A percentile compares a stretch with the other conserved stretches of the same genome.
Conservation (phyloP, 2,888 invertebrate genomes). For the Dasypolia templi region DNA sequence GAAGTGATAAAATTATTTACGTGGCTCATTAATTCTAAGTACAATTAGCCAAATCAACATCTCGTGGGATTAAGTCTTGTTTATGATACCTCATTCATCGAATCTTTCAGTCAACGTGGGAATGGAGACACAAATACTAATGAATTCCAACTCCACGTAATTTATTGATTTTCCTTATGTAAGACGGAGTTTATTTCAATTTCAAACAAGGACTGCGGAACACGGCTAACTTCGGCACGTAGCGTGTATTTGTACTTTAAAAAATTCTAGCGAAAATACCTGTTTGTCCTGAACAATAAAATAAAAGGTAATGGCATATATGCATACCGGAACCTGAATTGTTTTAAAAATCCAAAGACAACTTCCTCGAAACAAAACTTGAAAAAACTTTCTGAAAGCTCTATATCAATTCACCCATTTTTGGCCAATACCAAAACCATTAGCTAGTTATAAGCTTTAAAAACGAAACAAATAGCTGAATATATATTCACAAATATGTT, state of each 20-base stretch:
- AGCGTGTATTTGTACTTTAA: constrained; percentile 26
- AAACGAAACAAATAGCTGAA: constrained; percentile 1
- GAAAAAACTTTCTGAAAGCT: constrained; percentile 22
- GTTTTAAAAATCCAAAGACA: constrained; percentile 17
- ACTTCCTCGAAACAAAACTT: constrained; percentile 16
- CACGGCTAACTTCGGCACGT: constrained; percentile 39
- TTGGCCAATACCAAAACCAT: no score
- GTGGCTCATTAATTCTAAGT: constrained; percentile 22
- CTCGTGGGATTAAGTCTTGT: constrained; percentile 47
- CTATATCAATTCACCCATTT: constrained; percentile 3
- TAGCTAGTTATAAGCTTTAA: constrained; percentile 1
- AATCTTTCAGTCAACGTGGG: constrained; percentile 49
- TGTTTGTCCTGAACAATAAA: constrained; percentile 45
- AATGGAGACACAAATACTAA: constrained; percentile 49
- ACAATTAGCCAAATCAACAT: constrained; percentile 49
- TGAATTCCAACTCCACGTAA: constrained; percentile 49
- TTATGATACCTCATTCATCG: constrained; percentile 56
- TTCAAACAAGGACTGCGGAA: constrained; percentile 41
- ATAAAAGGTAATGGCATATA: constrained; percentile 33
- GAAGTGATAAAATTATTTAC: constrained; percentile 38
- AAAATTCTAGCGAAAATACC: constrained; percentile 34
- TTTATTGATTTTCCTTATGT: constrained; percentile 57
- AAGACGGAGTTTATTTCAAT: constrained; percentile 41
- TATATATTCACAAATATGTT: constrained; percentile 14
- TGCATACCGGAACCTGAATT: constrained; percentile 26